These are phyloP conservation scores for Psettodes erumei DNA, from an alignment of 2,113 vertebrate genomes.

Conservation along the genomic window DNA sequence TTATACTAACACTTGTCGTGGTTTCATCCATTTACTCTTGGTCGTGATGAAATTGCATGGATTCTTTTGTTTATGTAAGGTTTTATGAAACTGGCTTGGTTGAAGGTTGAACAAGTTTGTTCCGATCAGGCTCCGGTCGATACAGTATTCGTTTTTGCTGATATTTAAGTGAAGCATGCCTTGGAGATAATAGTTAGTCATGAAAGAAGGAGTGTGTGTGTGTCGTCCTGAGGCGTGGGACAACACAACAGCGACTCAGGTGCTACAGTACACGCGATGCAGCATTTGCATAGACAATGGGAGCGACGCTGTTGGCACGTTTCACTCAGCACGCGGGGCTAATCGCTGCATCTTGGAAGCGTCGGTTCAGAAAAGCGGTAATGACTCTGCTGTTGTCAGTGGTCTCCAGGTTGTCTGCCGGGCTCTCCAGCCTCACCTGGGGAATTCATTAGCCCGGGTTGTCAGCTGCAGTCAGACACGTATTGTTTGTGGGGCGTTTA, in stretches of 20 bases:
- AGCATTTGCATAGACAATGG: conserved; percentile 33
- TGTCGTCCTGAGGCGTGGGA: too few species aligned
- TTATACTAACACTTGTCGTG: too few species aligned
- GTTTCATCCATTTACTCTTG: background rate
- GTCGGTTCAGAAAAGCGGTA: conserved; percentile 11
- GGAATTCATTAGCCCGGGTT: conserved; percentile 63
- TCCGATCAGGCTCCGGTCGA: background rate
- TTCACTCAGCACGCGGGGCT: conserved; percentile 35
- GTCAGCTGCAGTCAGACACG: conserved; percentile 43
- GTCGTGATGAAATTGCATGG: background rate
- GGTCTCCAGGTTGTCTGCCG: conserved; percentile 42
- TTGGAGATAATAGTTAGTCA: background rate
- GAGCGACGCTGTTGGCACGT: conserved; percentile 21
- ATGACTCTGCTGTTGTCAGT: conserved; percentile 40
- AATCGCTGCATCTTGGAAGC: conserved; percentile 33
- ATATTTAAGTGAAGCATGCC: background rate
- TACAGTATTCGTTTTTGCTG: background rate
- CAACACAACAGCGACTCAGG: background rate
- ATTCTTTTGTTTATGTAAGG: too few species aligned
- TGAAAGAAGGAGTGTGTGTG: background rate
- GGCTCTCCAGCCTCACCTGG: conserved; percentile 49
- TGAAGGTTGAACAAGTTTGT: too few species aligned
- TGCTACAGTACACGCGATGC: background rate
- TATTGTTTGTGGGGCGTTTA: conserved; percentile 54
- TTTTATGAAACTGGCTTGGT: too few species aligned